Conservation (phyloP, 2,888 invertebrate genomes). For the Caenorhabditis angaria region DNA sequence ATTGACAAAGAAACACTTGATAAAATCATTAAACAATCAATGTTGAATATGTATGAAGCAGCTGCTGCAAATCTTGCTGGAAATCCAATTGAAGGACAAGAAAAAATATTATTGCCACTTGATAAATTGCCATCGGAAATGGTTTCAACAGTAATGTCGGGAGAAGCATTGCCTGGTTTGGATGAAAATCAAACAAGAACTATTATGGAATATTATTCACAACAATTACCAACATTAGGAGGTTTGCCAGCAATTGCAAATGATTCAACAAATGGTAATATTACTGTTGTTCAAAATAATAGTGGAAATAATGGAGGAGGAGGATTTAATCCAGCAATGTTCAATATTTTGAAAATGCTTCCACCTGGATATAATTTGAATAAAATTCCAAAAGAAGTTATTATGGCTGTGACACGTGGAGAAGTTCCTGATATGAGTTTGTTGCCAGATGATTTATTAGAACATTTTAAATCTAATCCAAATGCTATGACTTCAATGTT, state of each 20-base stretch:
- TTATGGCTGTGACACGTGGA: conserved; percentile 59
- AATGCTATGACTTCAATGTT: conserved; percentile 57
- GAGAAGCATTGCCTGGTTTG: conserved; percentile 60
- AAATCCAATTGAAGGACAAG: conserved; percentile 32
- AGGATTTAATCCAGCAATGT: conserved; percentile 38
- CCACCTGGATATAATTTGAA: conserved; percentile 58
- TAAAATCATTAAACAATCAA: conserved; percentile 59
- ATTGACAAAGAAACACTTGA: conserved; percentile 68
- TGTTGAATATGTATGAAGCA: conserved; percentile 62
- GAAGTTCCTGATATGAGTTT: conserved; percentile 67
- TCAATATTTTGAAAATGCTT: conserved; percentile 51
- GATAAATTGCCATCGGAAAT: conserved; percentile 55
- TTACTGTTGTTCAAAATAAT: neutral
- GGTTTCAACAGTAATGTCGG: conserved; percentile 52
- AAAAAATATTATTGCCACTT: conserved; percentile 57
- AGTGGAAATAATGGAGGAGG: neutral
- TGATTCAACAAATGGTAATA: neutral
- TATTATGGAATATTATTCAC: conserved; percentile 62
- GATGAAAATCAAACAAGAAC: conserved; percentile 55
- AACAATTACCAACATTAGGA: conserved; percentile 47
- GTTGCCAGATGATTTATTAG: conserved; percentile 66
- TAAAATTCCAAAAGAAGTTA: conserved; percentile 55
- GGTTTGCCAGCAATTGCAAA: conserved; percentile 21
- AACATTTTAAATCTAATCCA: conserved; percentile 62
- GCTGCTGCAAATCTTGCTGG: conserved; percentile 56